phyloP scores from a whole-genome alignment of 2,888 invertebrate genomes.

The Melipona bicolor region DNA sequence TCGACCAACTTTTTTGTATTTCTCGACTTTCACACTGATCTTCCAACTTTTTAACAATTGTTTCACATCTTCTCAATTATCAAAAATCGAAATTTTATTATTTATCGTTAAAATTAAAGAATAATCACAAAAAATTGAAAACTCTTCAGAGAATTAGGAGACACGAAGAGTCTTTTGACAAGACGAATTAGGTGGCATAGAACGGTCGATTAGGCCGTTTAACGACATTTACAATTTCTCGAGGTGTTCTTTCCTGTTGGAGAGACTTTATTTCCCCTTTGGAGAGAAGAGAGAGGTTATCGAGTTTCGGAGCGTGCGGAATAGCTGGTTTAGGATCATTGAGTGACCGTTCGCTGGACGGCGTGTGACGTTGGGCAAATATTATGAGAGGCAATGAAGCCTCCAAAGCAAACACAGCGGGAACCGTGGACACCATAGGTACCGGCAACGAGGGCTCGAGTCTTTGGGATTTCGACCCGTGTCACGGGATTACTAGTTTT shows the following conservation, averaged over 20 bases:
- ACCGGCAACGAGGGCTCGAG: conserved; percentile 62
- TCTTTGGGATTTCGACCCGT: conserved; percentile 76
- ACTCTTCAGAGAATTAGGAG: background rate
- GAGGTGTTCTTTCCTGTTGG: background rate
- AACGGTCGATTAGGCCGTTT: background rate
- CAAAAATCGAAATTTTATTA: too few species aligned
- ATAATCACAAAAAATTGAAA: background rate
- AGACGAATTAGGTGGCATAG: background rate
- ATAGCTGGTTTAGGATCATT: conserved; percentile 71
- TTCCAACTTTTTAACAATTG: too few species aligned
- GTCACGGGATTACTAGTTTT: conserved; percentile 79
- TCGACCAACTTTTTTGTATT: too few species aligned
- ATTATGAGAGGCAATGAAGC: conserved; percentile 84
- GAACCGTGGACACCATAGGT: conserved; percentile 60
- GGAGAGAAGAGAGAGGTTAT: conserved; percentile 27
- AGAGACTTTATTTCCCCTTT: conserved; percentile 4
- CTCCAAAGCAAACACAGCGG: conserved; percentile 78
- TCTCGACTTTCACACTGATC: too few species aligned
- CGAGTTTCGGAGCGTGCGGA: conserved; percentile 48
- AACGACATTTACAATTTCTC: conserved; percentile 27
- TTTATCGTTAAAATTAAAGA: too few species aligned
- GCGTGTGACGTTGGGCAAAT: conserved; percentile 81
- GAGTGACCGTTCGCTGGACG: conserved; percentile 73
- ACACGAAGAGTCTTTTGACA: background rate
- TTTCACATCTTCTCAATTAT: too few species aligned